Evolutionary conservation across 2,797 vertebrate species (phyloP).

Genomic region (Trachops cirrhosus): DNA sequence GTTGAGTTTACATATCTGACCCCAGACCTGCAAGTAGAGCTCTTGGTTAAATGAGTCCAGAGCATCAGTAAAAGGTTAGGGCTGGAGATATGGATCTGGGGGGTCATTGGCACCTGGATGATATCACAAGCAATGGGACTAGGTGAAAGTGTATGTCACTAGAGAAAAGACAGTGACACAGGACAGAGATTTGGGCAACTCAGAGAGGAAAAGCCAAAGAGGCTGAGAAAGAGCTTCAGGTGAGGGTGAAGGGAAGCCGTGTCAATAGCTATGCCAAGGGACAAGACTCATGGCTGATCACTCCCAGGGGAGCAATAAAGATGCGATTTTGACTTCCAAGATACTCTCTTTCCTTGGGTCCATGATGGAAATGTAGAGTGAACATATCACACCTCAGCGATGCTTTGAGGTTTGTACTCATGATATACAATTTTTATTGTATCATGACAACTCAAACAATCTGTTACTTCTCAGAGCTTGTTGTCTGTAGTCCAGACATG

Average conservation of each 20-base stretch:
- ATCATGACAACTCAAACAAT: background rate
- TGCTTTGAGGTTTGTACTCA: background rate
- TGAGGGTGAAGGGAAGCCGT: background rate
- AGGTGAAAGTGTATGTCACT: background rate
- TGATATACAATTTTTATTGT: background rate
- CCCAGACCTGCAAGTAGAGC: background rate
- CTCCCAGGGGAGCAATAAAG: background rate
- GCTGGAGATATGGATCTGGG: background rate
- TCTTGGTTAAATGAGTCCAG: background rate
- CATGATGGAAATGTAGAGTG: background rate
- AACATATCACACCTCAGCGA: background rate
- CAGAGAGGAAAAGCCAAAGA: background rate
- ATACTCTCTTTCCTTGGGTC: background rate
- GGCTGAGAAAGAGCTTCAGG: background rate
- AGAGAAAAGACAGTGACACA: background rate
- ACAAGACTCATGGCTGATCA: background rate
- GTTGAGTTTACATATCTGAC: background rate
- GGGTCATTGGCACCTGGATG: background rate
- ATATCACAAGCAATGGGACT: background rate
- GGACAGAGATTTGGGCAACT: background rate
- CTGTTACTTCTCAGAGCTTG: background rate
- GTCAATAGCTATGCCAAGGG: background rate
- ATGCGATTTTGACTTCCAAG: background rate
- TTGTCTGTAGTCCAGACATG: background rate
- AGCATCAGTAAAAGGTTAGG: background rate